phyloP scores from a whole-genome alignment of 2,797 vertebrate species.

The Ambastaia sidthimunki region DNA sequence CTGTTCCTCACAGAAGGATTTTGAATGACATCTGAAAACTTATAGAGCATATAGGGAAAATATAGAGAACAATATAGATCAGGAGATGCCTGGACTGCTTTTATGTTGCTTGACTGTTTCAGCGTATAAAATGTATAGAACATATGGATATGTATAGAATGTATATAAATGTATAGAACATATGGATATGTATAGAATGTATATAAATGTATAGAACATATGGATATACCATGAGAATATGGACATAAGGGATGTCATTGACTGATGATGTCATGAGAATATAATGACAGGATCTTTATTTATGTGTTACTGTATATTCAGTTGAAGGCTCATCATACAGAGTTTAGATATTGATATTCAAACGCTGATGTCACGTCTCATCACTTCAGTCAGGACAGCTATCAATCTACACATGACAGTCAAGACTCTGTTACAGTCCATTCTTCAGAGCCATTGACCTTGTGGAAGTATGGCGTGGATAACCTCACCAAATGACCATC shows the following conservation, averaged over 20 bases:
- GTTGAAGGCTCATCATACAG: neutral
- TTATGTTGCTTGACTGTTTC: too few relatives aligned
- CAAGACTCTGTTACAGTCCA: conserved; percentile 28
- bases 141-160: neutral
- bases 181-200: too few relatives aligned
- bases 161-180: too few relatives aligned
- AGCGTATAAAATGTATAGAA: neutral
- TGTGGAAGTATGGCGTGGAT: conserved; percentile 23
- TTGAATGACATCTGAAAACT: neutral
- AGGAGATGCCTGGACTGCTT: too few relatives aligned
- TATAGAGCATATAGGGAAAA: too few relatives aligned
- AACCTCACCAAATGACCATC: conserved; percentile 18
- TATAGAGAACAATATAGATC: too few relatives aligned
- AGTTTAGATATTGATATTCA: conserved; percentile 55
- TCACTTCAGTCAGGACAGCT: conserved; percentile 41
- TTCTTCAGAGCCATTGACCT: conserved; percentile 55
- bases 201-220: neutral
- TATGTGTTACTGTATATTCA: neutral
- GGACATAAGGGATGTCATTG: neutral
- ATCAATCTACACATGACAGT: conserved; percentile 40
- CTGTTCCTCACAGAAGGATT: neutral
- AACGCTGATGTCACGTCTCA: conserved; percentile 3
- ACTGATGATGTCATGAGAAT: neutral
- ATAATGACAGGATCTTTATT: neutral
- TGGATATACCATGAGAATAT: neutral